A percentile compares a stretch with the other conserved stretches of the same genome.
Conservation (phyloP, 2,113 vertebrate genomes). For the Chaetura pelagica region DNA sequence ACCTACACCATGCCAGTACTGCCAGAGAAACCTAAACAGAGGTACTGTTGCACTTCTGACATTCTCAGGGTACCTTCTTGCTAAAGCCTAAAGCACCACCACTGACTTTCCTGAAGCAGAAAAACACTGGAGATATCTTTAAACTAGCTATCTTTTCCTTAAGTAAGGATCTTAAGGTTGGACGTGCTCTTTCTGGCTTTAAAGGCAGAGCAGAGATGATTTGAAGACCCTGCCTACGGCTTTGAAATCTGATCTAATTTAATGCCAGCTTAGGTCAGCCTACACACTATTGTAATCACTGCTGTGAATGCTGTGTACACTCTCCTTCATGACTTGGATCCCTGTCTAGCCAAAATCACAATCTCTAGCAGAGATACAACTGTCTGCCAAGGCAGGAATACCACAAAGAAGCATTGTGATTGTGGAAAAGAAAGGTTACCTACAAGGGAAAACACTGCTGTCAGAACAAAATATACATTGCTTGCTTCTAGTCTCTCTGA, state of each 20-base stretch:
- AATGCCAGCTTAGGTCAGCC: background rate
- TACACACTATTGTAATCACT: background rate
- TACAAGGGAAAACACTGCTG: background rate
- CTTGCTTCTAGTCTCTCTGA: background rate
- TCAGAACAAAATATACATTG: background rate
- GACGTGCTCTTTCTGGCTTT: background rate
- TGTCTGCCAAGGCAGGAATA: background rate
- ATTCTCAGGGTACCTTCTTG: background rate
- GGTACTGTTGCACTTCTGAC: background rate
- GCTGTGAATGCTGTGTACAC: background rate
- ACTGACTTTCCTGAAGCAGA: background rate
- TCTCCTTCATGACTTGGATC: background rate
- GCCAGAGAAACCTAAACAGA: background rate
- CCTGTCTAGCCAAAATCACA: background rate
- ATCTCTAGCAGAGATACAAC: background rate
- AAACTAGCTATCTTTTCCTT: background rate
- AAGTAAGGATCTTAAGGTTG: background rate
- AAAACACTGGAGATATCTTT: background rate
- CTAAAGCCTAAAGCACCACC: background rate
- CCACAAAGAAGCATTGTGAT: background rate
- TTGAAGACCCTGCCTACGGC: background rate
- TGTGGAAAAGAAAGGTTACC: background rate
- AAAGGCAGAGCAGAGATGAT: background rate
- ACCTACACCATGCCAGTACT: background rate
- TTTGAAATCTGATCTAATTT: background rate